A percentile compares a stretch with the other conserved stretches of the same genome.
Conservation (phyloP, 2,888 invertebrate genomes). For the Pristionchus exspectatus region DNA sequence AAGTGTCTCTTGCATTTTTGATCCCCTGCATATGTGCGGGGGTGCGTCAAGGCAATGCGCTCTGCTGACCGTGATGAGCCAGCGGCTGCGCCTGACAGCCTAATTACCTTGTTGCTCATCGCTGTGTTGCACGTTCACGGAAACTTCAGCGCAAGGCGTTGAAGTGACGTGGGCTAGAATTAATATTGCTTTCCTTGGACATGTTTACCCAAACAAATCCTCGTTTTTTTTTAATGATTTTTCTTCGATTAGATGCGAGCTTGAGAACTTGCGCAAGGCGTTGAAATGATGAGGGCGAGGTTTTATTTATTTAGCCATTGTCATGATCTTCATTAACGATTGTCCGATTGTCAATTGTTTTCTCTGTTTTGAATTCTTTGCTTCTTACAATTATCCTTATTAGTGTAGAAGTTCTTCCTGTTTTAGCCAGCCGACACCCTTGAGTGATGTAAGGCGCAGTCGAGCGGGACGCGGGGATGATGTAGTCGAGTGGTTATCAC, state of each 20-base stretch:
- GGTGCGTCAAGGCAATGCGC: not conserved
- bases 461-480: not conserved
- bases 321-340: too few relatives aligned
- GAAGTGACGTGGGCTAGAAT: not conserved
- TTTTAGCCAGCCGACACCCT: not conserved
- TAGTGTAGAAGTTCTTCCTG: not conserved
- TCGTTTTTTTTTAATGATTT: too few relatives aligned
- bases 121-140: not conserved
- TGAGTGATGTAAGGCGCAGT: not conserved
- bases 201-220: too few relatives aligned
- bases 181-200: too few relatives aligned
- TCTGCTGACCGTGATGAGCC: not conserved
- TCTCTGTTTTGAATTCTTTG: too few relatives aligned
- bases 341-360: too few relatives aligned
- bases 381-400: too few relatives aligned
- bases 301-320: too few relatives aligned
- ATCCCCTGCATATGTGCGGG: not conserved
- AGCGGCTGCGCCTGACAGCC: not conserved
- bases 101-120: not conserved
- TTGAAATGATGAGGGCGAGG: too few relatives aligned
- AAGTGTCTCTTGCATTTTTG: constrained; percentile 27
- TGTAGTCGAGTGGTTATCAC: not conserved
- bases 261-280: too few relatives aligned
- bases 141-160: not conserved
- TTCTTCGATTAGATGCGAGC: too few relatives aligned